phyloP scores from a whole-genome alignment of 1,140 invertebrate species.

The Trichomalopsis sarcophagae region DNA sequence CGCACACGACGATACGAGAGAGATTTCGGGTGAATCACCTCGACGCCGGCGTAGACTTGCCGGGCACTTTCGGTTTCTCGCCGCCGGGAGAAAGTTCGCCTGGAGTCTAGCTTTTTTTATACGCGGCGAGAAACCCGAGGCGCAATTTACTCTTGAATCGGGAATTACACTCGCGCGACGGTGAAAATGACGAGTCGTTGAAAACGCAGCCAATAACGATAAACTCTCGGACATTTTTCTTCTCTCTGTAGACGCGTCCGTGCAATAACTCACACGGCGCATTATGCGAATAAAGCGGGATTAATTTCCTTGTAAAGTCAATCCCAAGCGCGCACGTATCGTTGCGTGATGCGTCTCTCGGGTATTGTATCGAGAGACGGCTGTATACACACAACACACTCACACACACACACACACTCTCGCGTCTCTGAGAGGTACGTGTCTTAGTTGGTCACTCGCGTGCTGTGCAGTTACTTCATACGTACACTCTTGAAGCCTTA shows the following conservation, averaged over 20 bases:
- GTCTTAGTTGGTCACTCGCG: background rate
- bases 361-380: background rate
- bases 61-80: conserved; percentile 30
- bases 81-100: background rate
- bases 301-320: conserved; percentile 6
- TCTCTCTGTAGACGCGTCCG: background rate
- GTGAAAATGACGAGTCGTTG: background rate
- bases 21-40: background rate
- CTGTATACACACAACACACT: background rate
- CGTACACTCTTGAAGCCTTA: conserved; percentile 41
- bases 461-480: conserved; percentile 35
- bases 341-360: background rate
- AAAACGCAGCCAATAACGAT: no score
- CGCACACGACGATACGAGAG: no score
- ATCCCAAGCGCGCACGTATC: background rate
- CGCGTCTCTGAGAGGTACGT: background rate
- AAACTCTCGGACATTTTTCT: background rate
- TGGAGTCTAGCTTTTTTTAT: background rate
- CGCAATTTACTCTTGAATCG: background rate
- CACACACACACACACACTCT: background rate
- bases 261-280: background rate
- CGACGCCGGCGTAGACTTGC: no score
- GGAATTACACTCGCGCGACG: no score
- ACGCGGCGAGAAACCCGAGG: background rate
- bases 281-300: background rate